Evolutionary conservation across 2,888 invertebrate genomes (phyloP), one percentile per base, ranked within the genome.

Genomic region (Microplitis manilae): DNA sequence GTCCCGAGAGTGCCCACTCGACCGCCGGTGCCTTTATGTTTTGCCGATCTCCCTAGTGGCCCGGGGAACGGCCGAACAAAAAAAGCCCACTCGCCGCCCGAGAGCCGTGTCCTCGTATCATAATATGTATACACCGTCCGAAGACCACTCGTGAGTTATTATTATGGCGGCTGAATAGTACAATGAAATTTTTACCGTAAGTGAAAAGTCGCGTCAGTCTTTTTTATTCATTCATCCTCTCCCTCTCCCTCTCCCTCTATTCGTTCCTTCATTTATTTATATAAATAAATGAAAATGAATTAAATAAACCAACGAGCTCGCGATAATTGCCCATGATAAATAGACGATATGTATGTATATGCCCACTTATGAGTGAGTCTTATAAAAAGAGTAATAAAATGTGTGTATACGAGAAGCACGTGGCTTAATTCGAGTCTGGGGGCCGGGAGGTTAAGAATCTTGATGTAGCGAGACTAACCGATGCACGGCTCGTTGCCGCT

Each of bases 391-490:
- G 30, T 30, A 30, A 30, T 30, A 30, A 30, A 30, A 30, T 30
- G 30, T 30, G 30, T 30, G 30, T 30, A 30, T 30, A 30, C 30
- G 30, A 68, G n/a, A n/a, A 71, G 71, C 80, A 80, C 74, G 76
- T 76, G 76, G 73, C 77, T 79, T 83, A 84, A 84, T 85, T 82
- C 80, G 83, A 84, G 83, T 81, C 79, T 78, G 80, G 72, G 67
- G 74, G 75, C 78, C 70, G 77, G 83, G 84, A 85, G 86, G 84
- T 86, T 77, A 84, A 86, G 83, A 84, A 84, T 87, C 86, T 86
- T 87, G 88, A 89, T 87, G 87, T 87, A 86, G 85, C 89, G 88
- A 87, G 88, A 88, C 89, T 86, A 88, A 88, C 86, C 87, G 86
- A 87, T 84, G 88, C 88, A 89, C 88, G 89, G 85, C 88, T 89